phyloP scores from a whole-genome alignment of 2,888 invertebrate species.

The Amiota minor region DNA sequence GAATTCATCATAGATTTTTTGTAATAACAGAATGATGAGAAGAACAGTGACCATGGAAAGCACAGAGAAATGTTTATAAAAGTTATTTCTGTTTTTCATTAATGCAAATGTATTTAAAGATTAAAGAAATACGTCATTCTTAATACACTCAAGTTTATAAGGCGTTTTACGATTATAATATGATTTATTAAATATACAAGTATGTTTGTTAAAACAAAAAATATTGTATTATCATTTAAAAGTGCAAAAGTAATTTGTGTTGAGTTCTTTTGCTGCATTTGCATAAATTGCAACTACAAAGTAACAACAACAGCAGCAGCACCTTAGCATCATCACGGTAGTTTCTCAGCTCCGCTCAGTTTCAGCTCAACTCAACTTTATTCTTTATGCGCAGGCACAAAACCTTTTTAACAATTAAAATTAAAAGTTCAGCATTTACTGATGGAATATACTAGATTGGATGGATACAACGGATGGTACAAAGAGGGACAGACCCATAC shows the following conservation, averaged over 20 bases:
- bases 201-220: not conserved
- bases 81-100: not conserved
- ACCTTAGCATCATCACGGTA: not conserved
- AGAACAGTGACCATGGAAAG: not conserved
- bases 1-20: slow-evolving; percentile 1
- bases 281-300: slow-evolving; percentile 11
- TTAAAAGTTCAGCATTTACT: slow-evolving; percentile 66
- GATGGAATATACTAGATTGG: slow-evolving; percentile 37
- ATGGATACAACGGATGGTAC: not conserved
- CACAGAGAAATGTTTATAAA: slow-evolving; percentile 5
- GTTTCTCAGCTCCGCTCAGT: not conserved
- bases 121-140: not conserved
- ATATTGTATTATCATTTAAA: not conserved
- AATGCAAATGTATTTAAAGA: not conserved
- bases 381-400: slow-evolving; percentile 45
- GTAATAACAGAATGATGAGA: not conserved
- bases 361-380: not conserved
- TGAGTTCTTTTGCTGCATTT: slow-evolving; percentile 15
- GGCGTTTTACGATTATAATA: slow-evolving; percentile 1
- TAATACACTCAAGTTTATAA: not conserved
- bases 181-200: not conserved
- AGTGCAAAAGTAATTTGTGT: slow-evolving; percentile 9
- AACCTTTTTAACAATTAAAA: slow-evolving; percentile 67
- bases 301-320: not conserved
- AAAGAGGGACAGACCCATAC: slow-evolving; percentile 29